A percentile compares a stretch with the other conserved stretches of the same genome.
Evolutionary conservation across 2,113 vertebrate species (phyloP).

Genomic region (Nycticebus coucang): DNA sequence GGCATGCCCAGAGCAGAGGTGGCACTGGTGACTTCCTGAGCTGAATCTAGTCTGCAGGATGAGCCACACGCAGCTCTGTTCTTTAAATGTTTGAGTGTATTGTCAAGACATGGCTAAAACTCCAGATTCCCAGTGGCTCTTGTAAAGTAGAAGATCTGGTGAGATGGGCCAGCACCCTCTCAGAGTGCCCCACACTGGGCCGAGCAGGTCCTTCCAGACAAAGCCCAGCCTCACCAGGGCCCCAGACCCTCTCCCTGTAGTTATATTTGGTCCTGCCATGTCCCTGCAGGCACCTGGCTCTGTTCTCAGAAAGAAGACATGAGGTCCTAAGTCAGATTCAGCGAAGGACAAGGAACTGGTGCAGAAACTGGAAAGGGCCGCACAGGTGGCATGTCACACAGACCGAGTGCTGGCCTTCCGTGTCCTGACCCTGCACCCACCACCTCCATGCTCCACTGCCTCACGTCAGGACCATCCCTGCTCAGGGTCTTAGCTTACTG

Average conservation of each 20-base stretch:
- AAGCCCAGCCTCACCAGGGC: background rate
- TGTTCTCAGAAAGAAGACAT: background rate
- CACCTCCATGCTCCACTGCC: background rate
- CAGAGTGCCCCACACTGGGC: rapidly evolving
- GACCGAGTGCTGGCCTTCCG: rapidly evolving
- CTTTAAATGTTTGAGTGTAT: background rate
- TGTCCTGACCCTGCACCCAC: background rate
- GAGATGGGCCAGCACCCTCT: rapidly evolving
- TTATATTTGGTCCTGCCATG: background rate
- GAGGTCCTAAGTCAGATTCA: background rate
- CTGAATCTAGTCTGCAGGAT: background rate
- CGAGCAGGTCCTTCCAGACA: background rate
- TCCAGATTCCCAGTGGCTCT: background rate
- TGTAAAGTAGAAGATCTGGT: too few relatives aligned
- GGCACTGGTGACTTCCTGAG: background rate
- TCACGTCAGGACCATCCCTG: background rate
- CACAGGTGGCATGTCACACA: background rate
- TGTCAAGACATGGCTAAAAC: conserved; percentile 40
- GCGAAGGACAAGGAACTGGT: rapidly evolving
- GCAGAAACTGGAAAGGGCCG: background rate
- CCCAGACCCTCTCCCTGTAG: background rate
- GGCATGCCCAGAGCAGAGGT: background rate
- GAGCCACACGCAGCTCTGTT: background rate
- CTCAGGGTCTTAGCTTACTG: background rate
- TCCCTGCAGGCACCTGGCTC: background rate